Evolutionary conservation across 2,888 invertebrate species (phyloP), one percentile per base, ranked within the genome.

Genomic region (Lepas anatifera): DNA sequence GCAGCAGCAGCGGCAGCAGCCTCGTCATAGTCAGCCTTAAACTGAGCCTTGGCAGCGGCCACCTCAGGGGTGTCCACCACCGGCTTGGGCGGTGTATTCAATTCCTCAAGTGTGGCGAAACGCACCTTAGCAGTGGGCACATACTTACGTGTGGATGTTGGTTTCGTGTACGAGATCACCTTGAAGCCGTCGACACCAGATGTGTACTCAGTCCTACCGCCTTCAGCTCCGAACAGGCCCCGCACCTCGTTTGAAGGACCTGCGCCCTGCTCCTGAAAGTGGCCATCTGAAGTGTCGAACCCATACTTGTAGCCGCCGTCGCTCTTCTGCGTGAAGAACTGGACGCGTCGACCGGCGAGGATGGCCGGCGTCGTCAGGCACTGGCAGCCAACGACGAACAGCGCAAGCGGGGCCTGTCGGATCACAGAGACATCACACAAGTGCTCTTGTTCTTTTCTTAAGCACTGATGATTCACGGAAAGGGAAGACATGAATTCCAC

Each of bases 281-380:
- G 87, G 73, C 85, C 84, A 3, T 88, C 89, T 22, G 80, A 80
- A 78, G 87, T 87, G 73, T 85, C 80, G 76, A 86, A 87, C 69
- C 89, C 88, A 79, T 89, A 89, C 78, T 87, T 85, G 76, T 85
- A 90, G 29, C 89, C 88, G 77, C 89, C 89, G 81, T 89, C 89
- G 39, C 84, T 76, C 66, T 80, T 76, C 72, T 78, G 76, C 35
- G 80, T 77, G 67, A 78, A 78, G 73, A 78, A 81, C 70, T 81
- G 79, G 3, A 78, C 74, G 16, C 78, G 74, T 22, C 75, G 75
- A 7, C 77, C 77, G 11, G 77, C 74, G 41, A 78, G 78, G 70
- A 79, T 76, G 69, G 74, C 71, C 32, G 78, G 78, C 68, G 78
- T 71, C 74, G 80, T 79, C 74, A 79, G 81, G 43, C 64, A 3